A percentile compares a stretch with the other conserved stretches of the same genome.
Conservation (phyloP, 2,113 vertebrate species). For the Neopipo cinnamomea region DNA sequence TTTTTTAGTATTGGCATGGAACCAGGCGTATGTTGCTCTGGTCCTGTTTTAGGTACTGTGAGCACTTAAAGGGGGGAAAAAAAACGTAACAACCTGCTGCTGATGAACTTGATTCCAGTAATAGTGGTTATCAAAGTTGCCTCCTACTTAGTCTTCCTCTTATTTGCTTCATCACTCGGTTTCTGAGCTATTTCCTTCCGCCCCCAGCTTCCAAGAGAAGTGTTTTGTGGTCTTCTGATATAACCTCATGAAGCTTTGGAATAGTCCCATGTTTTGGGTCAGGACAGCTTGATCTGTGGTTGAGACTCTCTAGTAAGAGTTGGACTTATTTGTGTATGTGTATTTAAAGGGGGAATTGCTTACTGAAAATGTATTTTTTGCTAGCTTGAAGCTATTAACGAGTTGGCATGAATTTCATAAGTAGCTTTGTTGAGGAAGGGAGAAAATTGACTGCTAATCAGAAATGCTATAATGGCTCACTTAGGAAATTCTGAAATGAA, state of each 20-base stretch:
- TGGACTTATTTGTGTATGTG: background rate
- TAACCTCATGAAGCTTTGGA: background rate
- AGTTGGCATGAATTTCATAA: background rate
- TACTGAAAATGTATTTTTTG: background rate
- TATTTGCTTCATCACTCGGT: background rate
- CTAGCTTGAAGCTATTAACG: background rate
- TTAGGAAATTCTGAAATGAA: background rate
- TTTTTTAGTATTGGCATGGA: background rate
- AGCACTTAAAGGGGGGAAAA: background rate
- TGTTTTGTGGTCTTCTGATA: background rate
- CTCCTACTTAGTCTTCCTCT: background rate
- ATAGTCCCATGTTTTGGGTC: background rate
- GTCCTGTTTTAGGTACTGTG: background rate
- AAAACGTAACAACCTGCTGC: background rate
- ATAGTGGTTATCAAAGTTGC: background rate
- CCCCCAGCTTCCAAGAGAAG: constrained; percentile 36
- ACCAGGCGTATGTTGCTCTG: background rate
- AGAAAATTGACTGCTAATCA: background rate
- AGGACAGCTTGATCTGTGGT: background rate
- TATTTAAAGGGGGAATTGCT: background rate
- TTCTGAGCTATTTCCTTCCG: constrained; percentile 23
- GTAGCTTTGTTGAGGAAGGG: background rate
- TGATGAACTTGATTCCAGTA: constrained; percentile 24
- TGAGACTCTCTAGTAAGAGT: background rate
- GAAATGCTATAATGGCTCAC: background rate